Evolutionary conservation across 2,113 vertebrate species (phyloP).

Genomic region (Lampris megalopsis): DNA sequence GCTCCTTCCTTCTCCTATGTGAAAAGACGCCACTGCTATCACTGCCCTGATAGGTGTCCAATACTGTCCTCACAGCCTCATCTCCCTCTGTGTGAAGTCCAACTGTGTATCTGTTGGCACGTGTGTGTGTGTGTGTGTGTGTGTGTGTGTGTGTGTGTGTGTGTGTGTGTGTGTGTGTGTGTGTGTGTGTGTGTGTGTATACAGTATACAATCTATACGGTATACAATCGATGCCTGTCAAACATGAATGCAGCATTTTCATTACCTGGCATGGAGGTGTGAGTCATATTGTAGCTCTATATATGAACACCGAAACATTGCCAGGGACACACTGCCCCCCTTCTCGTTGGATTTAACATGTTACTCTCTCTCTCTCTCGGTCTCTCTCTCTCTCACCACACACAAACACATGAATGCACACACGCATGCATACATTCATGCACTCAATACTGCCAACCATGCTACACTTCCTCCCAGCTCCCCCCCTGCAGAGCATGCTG

Average conservation of each 20-base stretch:
- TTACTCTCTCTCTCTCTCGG: neutral
- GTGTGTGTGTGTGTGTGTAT: neutral
- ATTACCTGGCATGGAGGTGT: conserved; percentile 9
- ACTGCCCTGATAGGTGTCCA: neutral
- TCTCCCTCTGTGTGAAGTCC: neutral
- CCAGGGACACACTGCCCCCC: no score
- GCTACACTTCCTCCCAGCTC: no score
- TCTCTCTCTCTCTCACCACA: conserved; percentile 9
- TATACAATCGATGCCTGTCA: neutral
- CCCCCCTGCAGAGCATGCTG: no score
- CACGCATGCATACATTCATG: conserved; percentile 9
- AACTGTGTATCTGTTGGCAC: neutral
- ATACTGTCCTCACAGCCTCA: neutral
- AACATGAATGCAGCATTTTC: conserved; percentile 13
- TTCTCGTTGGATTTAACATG: no score
- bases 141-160: neutral
- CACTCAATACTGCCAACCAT: neutral
- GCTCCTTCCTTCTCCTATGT: no score
- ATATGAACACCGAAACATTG: no score
- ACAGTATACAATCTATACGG: no score
- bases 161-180: neutral
- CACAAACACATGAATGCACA: neutral
- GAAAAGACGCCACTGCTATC: neutral
- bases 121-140: neutral
- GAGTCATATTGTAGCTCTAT: no score